Conservation (phyloP, 2,888 invertebrate species). For the Hemithea aestivaria region DNA sequence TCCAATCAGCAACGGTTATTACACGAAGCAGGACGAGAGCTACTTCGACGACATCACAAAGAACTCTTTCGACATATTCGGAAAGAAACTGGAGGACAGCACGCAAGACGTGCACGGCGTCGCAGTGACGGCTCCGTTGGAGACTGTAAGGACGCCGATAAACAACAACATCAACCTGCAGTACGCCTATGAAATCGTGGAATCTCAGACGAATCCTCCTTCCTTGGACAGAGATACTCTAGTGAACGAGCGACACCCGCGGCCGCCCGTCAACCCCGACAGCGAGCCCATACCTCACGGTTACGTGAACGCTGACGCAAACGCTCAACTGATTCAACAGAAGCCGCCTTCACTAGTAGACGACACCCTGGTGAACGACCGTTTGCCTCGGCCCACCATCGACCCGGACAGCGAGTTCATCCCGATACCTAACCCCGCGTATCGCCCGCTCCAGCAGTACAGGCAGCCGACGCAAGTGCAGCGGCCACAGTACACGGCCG, state of each 20-base stretch:
- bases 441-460: slow-evolving; percentile 56
- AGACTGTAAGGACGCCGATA: slow-evolving; percentile 67
- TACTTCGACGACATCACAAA: slow-evolving; percentile 86
- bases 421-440: slow-evolving; percentile 69
- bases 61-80: slow-evolving; percentile 86
- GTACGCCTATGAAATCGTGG: slow-evolving; percentile 72
- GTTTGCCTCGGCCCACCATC: slow-evolving; percentile 81
- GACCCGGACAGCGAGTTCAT: slow-evolving; percentile 85
- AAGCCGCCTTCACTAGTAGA: slow-evolving; percentile 75
- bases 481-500: slow-evolving; percentile 57
- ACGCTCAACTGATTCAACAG: slow-evolving; percentile 52
- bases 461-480: slow-evolving; percentile 50
- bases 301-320: slow-evolving; percentile 33
- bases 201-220: slow-evolving; percentile 57
- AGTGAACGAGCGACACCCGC: slow-evolving; percentile 84
- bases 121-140: slow-evolving; percentile 67
- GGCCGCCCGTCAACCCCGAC: slow-evolving; percentile 83
- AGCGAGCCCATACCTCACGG: slow-evolving; percentile 74
- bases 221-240: slow-evolving; percentile 83
- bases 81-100: slow-evolving; percentile 81
- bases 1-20: slow-evolving; percentile 80
- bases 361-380: slow-evolving; percentile 86
- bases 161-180: slow-evolving; percentile 76
- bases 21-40: slow-evolving; percentile 83
- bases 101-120: slow-evolving; percentile 68